phyloP scores from a whole-genome alignment of 2,888 invertebrate genomes.

The Drosophila longiperda region DNA sequence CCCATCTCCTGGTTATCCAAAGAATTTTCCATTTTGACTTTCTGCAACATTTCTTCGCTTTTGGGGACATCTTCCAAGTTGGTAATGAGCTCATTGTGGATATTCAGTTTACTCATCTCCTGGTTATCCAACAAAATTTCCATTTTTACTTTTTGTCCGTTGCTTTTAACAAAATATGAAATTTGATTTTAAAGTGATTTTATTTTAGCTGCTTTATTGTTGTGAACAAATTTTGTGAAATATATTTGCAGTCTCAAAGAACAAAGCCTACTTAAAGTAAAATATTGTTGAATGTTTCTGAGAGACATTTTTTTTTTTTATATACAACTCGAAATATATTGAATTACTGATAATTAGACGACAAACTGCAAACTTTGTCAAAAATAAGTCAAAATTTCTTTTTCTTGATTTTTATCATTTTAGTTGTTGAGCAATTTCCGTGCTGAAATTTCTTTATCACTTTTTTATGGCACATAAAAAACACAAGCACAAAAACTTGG shows the following conservation, averaged over 20 bases:
- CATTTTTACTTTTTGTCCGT: background rate
- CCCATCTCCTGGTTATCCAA: background rate
- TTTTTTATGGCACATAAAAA: slow-evolving; percentile 61
- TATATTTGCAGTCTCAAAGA: background rate
- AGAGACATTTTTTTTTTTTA: background rate
- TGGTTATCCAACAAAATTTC: background rate
- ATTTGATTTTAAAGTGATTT: slow-evolving; percentile 22
- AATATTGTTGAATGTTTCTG: background rate
- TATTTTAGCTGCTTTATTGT: background rate
- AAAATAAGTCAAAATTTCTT: background rate
- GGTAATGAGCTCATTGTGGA: background rate
- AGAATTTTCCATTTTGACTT: slow-evolving; percentile 7
- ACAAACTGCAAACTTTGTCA: background rate
- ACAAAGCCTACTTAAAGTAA: slow-evolving; percentile 1
- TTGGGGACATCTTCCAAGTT: background rate
- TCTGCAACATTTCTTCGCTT: background rate
- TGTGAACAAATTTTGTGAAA: background rate
- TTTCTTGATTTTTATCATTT: slow-evolving; percentile 26
- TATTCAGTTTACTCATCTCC: slow-evolving; percentile 1
- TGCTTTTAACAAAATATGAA: slow-evolving; percentile 4
- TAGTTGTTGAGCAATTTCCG: slow-evolving; percentile 39
- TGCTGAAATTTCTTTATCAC: slow-evolving; percentile 23
- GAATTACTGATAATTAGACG: background rate
- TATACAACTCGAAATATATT: background rate
- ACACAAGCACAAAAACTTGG: slow-evolving; percentile 35